Conservation (phyloP, 2,797 vertebrate species). For the Brachyalestes nurse region DNA sequence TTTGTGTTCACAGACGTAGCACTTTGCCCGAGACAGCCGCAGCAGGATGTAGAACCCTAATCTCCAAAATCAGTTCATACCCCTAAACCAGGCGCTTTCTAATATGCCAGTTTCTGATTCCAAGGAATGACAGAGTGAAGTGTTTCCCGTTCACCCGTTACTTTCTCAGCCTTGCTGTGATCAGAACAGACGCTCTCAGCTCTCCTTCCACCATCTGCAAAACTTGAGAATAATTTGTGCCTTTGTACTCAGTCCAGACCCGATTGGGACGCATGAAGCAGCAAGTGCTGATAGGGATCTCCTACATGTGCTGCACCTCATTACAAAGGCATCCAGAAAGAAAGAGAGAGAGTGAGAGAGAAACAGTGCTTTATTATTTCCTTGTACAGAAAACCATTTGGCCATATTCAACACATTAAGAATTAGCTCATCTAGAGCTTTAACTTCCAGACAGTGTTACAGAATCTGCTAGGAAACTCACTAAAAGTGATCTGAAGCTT, state of each 20-base stretch:
- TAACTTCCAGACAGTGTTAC: background rate
- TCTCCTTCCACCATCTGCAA: conserved; percentile 45
- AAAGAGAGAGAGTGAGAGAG: conserved; percentile 49
- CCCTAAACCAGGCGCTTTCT: background rate
- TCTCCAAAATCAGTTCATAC: background rate
- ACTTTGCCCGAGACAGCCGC: background rate
- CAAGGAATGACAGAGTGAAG: background rate
- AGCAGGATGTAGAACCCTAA: background rate
- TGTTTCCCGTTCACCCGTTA: background rate
- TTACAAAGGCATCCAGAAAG: conserved; percentile 45
- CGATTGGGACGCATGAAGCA: conserved; percentile 74
- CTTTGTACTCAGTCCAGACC: conserved; percentile 75
- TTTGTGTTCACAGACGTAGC: background rate
- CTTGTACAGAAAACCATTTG: conserved; percentile 13
- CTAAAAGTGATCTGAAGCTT: no score
- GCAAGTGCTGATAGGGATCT: conserved; percentile 54
- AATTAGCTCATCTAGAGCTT: background rate
- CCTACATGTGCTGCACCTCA: conserved; percentile 40
- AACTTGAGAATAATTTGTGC: conserved; percentile 88
- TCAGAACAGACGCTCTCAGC: background rate
- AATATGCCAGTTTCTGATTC: background rate
- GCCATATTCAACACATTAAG: conserved; percentile 6
- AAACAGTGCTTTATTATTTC: conserved; percentile 53
- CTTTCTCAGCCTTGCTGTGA: background rate
- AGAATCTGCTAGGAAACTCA: no score